Conservation (phyloP, 2,797 vertebrate species). For the Austrolebias charrua region DNA sequence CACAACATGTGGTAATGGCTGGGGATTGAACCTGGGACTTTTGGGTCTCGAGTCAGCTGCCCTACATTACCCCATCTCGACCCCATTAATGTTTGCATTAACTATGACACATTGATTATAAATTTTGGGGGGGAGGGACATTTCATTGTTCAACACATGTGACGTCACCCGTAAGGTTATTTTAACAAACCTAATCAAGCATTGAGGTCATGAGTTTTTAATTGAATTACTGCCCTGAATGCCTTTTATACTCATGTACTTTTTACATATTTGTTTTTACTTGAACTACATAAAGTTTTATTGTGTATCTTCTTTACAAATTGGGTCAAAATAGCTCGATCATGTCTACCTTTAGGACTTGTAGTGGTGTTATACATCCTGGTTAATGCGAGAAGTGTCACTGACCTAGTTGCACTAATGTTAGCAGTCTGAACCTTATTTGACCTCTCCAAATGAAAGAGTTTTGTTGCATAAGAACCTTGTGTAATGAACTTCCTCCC, state of each 20-base stretch:
- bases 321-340: slow-evolving; percentile 49
- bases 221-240: slow-evolving; percentile 10
- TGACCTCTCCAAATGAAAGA: slow-evolving; percentile 74
- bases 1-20: too few relatives aligned
- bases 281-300: slow-evolving; percentile 17
- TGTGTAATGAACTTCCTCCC: slow-evolving; percentile 78
- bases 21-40: too few relatives aligned
- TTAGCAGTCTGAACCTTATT: slow-evolving; percentile 72
- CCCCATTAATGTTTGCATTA: too few relatives aligned
- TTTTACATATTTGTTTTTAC: neutral
- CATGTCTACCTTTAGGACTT: slow-evolving; percentile 45
- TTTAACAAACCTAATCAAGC: neutral
- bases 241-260: neutral
- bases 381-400: slow-evolving; percentile 62
- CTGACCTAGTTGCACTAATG: slow-evolving; percentile 64
- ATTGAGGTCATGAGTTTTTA: slow-evolving; percentile 5
- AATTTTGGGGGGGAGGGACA: too few relatives aligned
- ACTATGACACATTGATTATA: too few relatives aligned
- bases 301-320: slow-evolving; percentile 32
- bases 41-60: too few relatives aligned
- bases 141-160: too few relatives aligned
- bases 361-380: slow-evolving; percentile 49
- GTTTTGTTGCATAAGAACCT: slow-evolving; percentile 73
- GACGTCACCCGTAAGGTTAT: neutral
- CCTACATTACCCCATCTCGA: too few relatives aligned